phyloP scores from a whole-genome alignment of 2,797 vertebrate species.

The Sebastes iracundus region DNA sequence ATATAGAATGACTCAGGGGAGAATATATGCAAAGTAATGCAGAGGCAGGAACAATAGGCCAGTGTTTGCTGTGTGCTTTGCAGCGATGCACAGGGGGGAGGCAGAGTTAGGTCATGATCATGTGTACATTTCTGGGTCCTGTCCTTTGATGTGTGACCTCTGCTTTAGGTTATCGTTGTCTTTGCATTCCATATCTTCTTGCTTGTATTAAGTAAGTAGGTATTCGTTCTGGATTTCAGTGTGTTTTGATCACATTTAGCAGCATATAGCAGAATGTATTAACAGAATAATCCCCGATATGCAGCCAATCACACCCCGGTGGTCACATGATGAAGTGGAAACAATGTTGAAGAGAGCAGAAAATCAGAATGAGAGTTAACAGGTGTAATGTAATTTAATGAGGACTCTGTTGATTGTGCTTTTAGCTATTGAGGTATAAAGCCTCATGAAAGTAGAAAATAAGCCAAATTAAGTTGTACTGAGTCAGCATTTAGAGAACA shows the following conservation, averaged over 20 bases:
- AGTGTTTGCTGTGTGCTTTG: constrained; percentile 11
- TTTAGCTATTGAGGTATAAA: background rate
- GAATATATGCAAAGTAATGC: constrained; percentile 56
- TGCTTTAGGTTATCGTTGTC: background rate
- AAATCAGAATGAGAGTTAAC: background rate
- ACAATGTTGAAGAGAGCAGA: background rate
- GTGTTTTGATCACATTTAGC: constrained; percentile 37
- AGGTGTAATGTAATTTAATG: background rate
- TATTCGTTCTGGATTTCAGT: constrained; percentile 11
- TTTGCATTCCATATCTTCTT: background rate
- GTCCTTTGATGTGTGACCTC: background rate
- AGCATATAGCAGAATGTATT: background rate
- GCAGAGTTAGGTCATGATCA: background rate
- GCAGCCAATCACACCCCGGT: background rate
- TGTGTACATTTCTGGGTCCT: background rate
- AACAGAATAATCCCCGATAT: constrained; percentile 40
- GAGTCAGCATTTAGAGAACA: background rate
- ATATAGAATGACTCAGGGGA: constrained; percentile 55
- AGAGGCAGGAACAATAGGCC: constrained; percentile 34
- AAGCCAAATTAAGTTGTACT: background rate
- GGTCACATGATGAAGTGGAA: constrained; percentile 14
- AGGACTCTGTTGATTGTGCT: background rate
- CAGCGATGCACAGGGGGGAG: background rate
- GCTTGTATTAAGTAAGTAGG: background rate
- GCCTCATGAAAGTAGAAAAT: background rate